Evolutionary conservation across 1,140 invertebrate genomes (phyloP).

Genomic region (Vollenhovia emeryi): DNA sequence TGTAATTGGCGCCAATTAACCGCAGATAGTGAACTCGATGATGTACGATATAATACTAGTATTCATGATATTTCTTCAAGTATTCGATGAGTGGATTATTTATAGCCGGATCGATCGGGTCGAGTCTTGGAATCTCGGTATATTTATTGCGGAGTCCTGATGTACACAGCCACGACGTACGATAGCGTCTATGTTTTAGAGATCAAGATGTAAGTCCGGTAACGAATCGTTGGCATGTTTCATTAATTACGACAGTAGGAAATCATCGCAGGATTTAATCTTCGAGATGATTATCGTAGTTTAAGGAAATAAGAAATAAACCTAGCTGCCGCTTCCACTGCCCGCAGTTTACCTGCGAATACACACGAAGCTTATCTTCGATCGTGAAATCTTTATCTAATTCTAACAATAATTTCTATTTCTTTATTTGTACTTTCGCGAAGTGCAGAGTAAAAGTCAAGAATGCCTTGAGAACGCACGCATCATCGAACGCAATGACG

Average conservation of each 20-base stretch:
- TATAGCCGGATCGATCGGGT: constrained; percentile 23
- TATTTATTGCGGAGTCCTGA: constrained; percentile 39
- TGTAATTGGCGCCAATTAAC: constrained; percentile 42
- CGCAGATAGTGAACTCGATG: background rate
- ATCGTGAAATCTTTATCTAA: background rate
- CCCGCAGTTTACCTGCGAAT: background rate
- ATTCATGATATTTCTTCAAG: constrained; percentile 26
- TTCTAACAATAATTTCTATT: background rate
- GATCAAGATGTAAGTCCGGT: constrained; percentile 38
- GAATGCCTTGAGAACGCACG: background rate
- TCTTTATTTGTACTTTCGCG: background rate
- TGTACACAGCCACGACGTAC: too few relatives aligned
- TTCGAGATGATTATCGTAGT: constrained; percentile 31
- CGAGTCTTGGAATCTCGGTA: constrained; percentile 39
- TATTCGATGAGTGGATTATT: constrained; percentile 47
- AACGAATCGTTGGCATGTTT: constrained; percentile 29
- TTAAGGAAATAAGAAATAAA: background rate
- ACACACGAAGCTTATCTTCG: background rate
- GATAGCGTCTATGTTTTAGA: background rate
- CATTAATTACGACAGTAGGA: constrained; percentile 41
- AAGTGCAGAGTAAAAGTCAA: background rate
- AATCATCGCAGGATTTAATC: constrained; percentile 42
- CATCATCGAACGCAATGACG: constrained; percentile 37
- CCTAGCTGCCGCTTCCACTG: background rate
- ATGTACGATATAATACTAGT: constrained; percentile 25